Evolutionary conservation across 2,797 vertebrate genomes (phyloP).

Genomic region (Acomys russatus): DNA sequence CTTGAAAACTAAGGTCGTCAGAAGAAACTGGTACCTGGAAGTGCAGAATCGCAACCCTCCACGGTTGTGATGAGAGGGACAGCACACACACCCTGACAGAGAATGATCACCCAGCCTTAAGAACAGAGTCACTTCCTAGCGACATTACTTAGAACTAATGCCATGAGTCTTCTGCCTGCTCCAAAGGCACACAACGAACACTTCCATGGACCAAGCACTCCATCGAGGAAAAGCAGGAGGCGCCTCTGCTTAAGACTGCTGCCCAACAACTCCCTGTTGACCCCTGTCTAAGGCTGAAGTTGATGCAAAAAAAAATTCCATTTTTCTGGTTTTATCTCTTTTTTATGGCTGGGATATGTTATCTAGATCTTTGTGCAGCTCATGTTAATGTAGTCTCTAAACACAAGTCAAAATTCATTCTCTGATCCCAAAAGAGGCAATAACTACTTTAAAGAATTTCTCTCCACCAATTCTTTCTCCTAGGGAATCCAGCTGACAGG

Average conservation of each 20-base stretch:
- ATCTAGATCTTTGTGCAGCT: slow-evolving; percentile 80
- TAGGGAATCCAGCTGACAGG: slow-evolving; percentile 83
- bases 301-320: slow-evolving; percentile 80
- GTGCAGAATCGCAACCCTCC: slow-evolving; percentile 20
- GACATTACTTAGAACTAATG: slow-evolving; percentile 58
- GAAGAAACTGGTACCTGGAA: not conserved
- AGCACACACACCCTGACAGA: not conserved
- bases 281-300: slow-evolving; percentile 78
- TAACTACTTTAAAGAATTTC: slow-evolving; percentile 85
- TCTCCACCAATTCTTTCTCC: slow-evolving; percentile 79
- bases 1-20: not conserved
- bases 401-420: slow-evolving; percentile 85
- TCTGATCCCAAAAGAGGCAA: slow-evolving; percentile 84
- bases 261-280: slow-evolving; percentile 74
- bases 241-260: slow-evolving; percentile 25
- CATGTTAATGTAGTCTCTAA: slow-evolving; percentile 83
- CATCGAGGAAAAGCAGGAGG: slow-evolving; percentile 60
- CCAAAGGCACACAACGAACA: not conserved
- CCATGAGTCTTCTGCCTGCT: slow-evolving; percentile 42
- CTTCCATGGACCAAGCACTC: slow-evolving; percentile 49
- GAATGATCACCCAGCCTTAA: not conserved
- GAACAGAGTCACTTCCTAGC: not conserved
- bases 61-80: not conserved
- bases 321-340: slow-evolving; percentile 81
- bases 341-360: slow-evolving; percentile 81